Evolutionary conservation across 2,113 vertebrate genomes (phyloP), one percentile per base, ranked within the genome.

Genomic region (Ornithorhynchus anatinus): DNA sequence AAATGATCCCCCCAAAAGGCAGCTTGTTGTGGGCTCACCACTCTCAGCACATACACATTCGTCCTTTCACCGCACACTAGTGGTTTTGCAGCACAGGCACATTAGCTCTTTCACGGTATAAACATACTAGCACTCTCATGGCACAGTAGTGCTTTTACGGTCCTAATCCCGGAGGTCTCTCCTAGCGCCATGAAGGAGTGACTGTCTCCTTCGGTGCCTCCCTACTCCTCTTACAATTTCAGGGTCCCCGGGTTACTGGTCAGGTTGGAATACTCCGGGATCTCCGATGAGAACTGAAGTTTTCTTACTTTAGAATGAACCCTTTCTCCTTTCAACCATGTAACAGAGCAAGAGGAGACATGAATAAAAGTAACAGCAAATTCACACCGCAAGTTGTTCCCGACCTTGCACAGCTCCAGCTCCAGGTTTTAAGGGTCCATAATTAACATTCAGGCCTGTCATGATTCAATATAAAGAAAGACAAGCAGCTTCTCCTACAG

Each of bases 361-460:
- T 6, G 2, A 12, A 40, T 36, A 32, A 51, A 67, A 47, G 60
- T 47, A 38, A 50, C 37, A 75, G 69, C 64, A 62, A 58, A 62
- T 71, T 65, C 61, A 44, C 71, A 65, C 57, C 44, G 10, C 22
- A 16, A 15, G 54, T 31, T 59, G 6, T 42, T 72, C 36, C 20
- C 27, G n/a, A 58, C 8, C 25, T 45, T 57, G 51, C 57, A 45
- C 50, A 56, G 68, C 40, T 59, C 44, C 36, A 63, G 45, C 15
- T 54, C 20, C 50, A 56, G 54, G 72, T 56, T 44, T 44, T 50
- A 36, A 51, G 45, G 67, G 40, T n/a, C 33, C 22, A 11, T 50
- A 27, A 51, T 68, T 47, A 70, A 50, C 0, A 1, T 32, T 25
- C 25, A 44, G 31, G 54, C 48, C 27, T 67, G 59, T 56, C 19